Conservation (phyloP, 2,888 invertebrate species). For the Troilus luridus region DNA sequence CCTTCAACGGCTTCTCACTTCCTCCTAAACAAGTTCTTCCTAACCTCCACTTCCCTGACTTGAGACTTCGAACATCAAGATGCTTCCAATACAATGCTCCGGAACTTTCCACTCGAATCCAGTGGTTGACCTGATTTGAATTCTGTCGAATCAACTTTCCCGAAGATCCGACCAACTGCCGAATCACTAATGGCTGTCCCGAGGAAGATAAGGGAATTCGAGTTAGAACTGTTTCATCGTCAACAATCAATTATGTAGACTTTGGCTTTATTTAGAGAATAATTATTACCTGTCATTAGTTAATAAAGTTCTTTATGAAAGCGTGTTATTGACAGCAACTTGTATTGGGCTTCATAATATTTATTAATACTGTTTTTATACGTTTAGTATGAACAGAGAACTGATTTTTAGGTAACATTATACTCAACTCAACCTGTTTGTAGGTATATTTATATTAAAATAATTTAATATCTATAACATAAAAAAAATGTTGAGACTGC, state of each 20-base stretch:
- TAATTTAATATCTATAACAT: too few species aligned
- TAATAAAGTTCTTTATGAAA: neutral
- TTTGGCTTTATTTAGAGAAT: neutral
- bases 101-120: neutral
- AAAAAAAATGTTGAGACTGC: too few species aligned
- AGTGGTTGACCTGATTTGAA: neutral
- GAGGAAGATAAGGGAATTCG: neutral
- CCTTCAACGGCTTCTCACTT: constrained; percentile 24
- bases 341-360: neutral
- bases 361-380: too few species aligned
- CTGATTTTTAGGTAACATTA: too few species aligned
- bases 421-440: too few species aligned
- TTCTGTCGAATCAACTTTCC: neutral
- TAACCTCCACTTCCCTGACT: neutral
- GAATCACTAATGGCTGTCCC: neutral
- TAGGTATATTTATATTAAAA: too few species aligned
- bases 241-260: neutral
- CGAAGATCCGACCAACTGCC: neutral
- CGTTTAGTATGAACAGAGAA: too few species aligned
- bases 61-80: neutral
- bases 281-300: neutral
- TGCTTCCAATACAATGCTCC: neutral
- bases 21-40: neutral
- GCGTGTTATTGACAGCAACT: neutral
- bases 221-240: neutral